Evolutionary conservation across 2,888 invertebrate species (phyloP).

Genomic region (Trachelus tabidus): DNA sequence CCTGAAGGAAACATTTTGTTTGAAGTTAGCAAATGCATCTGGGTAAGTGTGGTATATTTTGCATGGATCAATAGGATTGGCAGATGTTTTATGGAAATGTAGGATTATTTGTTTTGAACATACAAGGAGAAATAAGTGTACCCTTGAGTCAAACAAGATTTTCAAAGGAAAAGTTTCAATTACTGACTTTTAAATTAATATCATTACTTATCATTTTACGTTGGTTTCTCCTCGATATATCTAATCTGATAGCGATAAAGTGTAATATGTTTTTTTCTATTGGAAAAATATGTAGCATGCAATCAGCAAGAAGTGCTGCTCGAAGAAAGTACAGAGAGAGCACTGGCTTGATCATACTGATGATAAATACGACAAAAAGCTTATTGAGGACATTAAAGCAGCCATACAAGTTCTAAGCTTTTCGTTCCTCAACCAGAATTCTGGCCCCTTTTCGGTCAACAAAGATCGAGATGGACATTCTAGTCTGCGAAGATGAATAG

Average conservation of each 20-base stretch:
- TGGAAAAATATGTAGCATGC: slow-evolving; percentile 64
- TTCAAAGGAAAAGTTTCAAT: no score
- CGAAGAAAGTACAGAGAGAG: slow-evolving; percentile 70
- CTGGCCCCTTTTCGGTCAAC: slow-evolving; percentile 97
- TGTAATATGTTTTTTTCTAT: slow-evolving; percentile 18
- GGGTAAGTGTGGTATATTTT: slow-evolving; percentile 71
- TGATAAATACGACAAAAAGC: slow-evolving; percentile 75
- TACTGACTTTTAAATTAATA: no score
- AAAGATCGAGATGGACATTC: slow-evolving; percentile 93
- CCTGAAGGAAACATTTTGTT: slow-evolving; percentile 88
- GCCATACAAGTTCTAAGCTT: slow-evolving; percentile 80
- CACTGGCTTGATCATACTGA: slow-evolving; percentile 95
- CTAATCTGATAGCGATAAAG: neutral
- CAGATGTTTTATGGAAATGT: no score
- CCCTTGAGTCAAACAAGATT: no score
- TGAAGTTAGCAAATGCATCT: slow-evolving; percentile 80
- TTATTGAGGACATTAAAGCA: slow-evolving; percentile 84
- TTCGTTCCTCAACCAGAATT: slow-evolving; percentile 95
- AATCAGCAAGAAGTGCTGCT: slow-evolving; percentile 66
- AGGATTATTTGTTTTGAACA: no score
- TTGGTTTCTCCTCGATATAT: no score
- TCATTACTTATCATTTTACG: no score
- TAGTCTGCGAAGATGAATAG: slow-evolving; percentile 92
- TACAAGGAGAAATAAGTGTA: no score
- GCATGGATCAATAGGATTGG: no score